phyloP scores from a whole-genome alignment of 30 jellyfish, hydroid and myxozoan genomes.

The Clytia hemisphaerica region DNA sequence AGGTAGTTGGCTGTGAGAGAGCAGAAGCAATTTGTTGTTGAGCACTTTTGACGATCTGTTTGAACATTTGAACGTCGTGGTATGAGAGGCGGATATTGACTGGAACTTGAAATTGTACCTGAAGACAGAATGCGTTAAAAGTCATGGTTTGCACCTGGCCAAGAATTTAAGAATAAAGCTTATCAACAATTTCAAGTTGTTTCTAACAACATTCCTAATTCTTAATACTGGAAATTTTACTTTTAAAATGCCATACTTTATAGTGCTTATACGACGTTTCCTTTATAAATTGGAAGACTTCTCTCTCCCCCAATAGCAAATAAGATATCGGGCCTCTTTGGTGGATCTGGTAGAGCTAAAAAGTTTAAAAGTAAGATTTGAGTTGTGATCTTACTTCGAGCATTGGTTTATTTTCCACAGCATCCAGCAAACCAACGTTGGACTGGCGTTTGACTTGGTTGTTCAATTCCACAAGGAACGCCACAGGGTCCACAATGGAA shows the following conservation, averaged over 20 bases:
- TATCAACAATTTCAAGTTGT: too few species aligned
- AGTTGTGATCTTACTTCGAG: conserved; percentile 48
- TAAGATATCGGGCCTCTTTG: background rate
- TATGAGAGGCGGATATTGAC: conserved; percentile 76
- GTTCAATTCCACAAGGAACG: conserved; percentile 77
- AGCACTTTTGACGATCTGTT: conserved; percentile 66
- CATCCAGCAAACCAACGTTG: conserved; percentile 58
- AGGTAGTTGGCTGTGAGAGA: too few species aligned
- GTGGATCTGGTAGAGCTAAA: background rate
- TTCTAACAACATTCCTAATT: too few species aligned
- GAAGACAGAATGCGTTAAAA: background rate
- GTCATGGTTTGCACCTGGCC: too few species aligned
- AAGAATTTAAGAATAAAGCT: too few species aligned
- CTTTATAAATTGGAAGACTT: too few species aligned
- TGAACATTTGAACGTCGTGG: conserved; percentile 80
- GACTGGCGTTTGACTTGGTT: conserved; percentile 2
- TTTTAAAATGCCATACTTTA: too few species aligned
- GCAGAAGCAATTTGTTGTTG: conserved; percentile 51
- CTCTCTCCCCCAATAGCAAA: too few species aligned
- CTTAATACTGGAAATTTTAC: too few species aligned
- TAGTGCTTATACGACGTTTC: too few species aligned
- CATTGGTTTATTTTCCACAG: conserved; percentile 58
- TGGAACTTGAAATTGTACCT: conserved; percentile 84
- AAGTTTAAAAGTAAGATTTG: background rate
- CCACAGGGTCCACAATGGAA: conserved; percentile 96